Percentiles rank a stretch among this genome's conserved stretches.
Conservation (phyloP, 2,113 vertebrate species). For the Megaceryle maxima region DNA sequence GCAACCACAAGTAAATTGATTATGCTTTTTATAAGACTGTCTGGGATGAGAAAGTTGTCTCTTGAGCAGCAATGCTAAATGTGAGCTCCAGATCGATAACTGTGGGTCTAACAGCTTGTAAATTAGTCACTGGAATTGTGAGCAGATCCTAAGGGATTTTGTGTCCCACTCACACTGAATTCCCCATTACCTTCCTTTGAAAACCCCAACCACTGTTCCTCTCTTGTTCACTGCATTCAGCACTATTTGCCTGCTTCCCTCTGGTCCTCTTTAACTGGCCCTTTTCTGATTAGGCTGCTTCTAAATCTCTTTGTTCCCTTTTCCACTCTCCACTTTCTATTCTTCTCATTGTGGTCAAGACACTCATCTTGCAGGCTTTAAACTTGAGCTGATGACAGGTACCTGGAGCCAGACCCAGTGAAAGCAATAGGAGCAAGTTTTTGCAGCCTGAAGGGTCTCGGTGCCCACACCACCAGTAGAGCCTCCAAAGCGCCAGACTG, state of each 20-base stretch:
- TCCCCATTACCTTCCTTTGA: neutral
- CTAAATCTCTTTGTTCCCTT: neutral
- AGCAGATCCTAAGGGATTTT: neutral
- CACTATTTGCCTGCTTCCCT: neutral
- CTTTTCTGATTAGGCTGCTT: neutral
- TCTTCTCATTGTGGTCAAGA: neutral
- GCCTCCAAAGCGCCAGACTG: neutral
- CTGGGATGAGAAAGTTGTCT: neutral
- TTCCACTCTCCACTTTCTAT: neutral
- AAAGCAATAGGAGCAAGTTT: neutral
- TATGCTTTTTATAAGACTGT: neutral
- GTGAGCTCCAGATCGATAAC: neutral
- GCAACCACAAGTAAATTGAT: neutral
- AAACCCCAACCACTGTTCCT: neutral
- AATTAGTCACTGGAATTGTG: neutral
- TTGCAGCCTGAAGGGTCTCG: neutral
- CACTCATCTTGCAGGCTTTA: neutral
- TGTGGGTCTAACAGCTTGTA: neutral
- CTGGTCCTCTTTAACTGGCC: neutral
- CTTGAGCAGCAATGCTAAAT: neutral
- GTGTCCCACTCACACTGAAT: neutral
- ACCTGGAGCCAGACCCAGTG: accelerated
- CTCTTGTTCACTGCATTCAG: neutral
- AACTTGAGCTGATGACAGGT: accelerated
- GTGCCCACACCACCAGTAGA: neutral